These are phyloP conservation scores for Natrix natrix DNA, from an alignment of 2,797 vertebrate species.

Conservation along the genomic window DNA sequence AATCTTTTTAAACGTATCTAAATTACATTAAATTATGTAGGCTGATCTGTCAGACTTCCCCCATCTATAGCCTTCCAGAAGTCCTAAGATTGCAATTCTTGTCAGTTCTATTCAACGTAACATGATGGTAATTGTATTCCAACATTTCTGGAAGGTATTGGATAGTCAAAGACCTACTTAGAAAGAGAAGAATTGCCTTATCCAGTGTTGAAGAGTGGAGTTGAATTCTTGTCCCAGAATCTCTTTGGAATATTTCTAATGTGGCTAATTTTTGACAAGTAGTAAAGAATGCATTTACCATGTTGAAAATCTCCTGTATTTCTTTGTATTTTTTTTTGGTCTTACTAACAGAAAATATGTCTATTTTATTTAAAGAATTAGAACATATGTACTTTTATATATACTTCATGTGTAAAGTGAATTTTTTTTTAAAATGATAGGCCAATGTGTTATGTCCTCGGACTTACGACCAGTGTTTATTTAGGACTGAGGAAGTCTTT, in stretches of 20 bases:
- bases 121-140: background rate
- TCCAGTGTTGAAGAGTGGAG: background rate
- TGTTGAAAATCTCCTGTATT: background rate
- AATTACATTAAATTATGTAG: background rate
- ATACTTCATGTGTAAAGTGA: background rate
- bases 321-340: background rate
- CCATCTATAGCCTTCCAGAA: background rate
- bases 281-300: background rate
- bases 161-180: background rate
- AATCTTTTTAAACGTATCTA: no score
- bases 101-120: background rate
- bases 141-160: background rate
- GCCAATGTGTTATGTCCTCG: background rate
- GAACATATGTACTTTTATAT: background rate
- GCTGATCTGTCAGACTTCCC: background rate
- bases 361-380: background rate
- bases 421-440: background rate
- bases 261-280: background rate
- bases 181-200: background rate
- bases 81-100: background rate
- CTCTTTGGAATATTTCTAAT: background rate
- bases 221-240: background rate
- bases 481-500: no score
- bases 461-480: no score
- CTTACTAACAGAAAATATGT: background rate